A percentile compares a stretch with the other conserved stretches of the same genome.
phyloP scores from a whole-genome alignment of 2,888 invertebrate species.

The Timandra comae region DNA sequence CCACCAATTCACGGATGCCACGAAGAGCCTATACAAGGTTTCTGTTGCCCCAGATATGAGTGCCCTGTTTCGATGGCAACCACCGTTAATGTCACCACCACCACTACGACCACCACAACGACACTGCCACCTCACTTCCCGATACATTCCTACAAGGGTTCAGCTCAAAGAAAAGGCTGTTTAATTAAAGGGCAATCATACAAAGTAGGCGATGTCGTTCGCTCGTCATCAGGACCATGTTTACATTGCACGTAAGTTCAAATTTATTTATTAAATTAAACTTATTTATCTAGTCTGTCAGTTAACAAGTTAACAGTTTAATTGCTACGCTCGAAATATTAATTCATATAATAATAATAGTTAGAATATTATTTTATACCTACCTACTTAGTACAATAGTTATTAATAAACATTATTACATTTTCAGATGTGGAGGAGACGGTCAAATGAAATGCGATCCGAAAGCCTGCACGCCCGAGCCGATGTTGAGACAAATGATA shows the following conservation, averaged over 20 bases:
- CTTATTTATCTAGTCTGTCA: background rate
- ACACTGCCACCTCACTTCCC: constrained; percentile 90
- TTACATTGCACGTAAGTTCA: constrained; percentile 93
- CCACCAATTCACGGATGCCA: constrained; percentile 94
- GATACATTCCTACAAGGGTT: constrained; percentile 86
- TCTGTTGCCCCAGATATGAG: constrained; percentile 96
- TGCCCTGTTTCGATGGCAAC: constrained; percentile 94
- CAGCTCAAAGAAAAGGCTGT: constrained; percentile 86
- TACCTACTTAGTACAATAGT: background rate
- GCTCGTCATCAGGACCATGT: constrained; percentile 93
- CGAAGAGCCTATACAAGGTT: constrained; percentile 94
- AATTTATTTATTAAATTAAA: background rate
- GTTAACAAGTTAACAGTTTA: no score
- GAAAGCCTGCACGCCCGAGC: constrained; percentile 91
- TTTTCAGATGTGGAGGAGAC: constrained; percentile 90
- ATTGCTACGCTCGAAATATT: no score
- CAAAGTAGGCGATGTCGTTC: constrained; percentile 89
- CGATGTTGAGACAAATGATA: constrained; percentile 93
- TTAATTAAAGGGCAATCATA: constrained; percentile 91
- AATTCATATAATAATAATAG: no score
- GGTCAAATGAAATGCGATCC: constrained; percentile 97
- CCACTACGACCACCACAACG: constrained; percentile 90
- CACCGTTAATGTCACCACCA: constrained; percentile 88
- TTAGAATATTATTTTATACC: no score
- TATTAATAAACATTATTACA: constrained; percentile 13